Base-by-base conservation (phyloP, 2,888 invertebrate species). In the Phasia obesa region DNA sequence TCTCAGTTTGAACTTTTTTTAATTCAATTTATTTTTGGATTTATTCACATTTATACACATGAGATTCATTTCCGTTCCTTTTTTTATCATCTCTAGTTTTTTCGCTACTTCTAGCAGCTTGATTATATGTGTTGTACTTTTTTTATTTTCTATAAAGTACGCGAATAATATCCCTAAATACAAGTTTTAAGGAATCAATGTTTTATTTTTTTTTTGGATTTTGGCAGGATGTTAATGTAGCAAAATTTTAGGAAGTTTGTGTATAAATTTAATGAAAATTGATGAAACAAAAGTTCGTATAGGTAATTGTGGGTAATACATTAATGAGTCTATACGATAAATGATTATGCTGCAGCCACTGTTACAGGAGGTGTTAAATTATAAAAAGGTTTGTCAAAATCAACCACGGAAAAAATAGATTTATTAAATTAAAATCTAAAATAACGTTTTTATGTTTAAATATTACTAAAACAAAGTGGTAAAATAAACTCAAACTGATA, bases 11-110 rank as follows among this genome's bases (percentile, higher is more conserved):
- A 19, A n/a, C 15, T 74, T 89, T 89, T 90, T 90, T 90, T 89
- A 89, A 89, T 89, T 89, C 90, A 89, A 90, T 89, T 89, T 89
- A 89, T 90, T 90, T 90, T 88, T 89, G 89, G 89, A 90, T 90
- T 90, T 89, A 90, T 90, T 88, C 89, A 89, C 88, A 90, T 90
- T 90, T 90, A 89, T 89, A 88, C 89, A 90, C 90, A 90, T 90
- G 89, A 90, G 89, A 89, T 89, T 89, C 84, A 84, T 85, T 85
- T 85, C 85, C 86, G 86, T 53, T 81, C 59, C 11, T 35, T 21
- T 57, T 60, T 42, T 42, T 35, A 55, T 60, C 65, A 59, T 65
- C 64, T 81, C 73, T 67, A 65, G 62, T 60, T 55, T 79, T 64
- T 49, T 44, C 74, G 74, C 53, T 65, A 78, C 38, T 71, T 71